phyloP scores from a whole-genome alignment of 2,113 vertebrate genomes.

The Oreochromis niloticus region DNA sequence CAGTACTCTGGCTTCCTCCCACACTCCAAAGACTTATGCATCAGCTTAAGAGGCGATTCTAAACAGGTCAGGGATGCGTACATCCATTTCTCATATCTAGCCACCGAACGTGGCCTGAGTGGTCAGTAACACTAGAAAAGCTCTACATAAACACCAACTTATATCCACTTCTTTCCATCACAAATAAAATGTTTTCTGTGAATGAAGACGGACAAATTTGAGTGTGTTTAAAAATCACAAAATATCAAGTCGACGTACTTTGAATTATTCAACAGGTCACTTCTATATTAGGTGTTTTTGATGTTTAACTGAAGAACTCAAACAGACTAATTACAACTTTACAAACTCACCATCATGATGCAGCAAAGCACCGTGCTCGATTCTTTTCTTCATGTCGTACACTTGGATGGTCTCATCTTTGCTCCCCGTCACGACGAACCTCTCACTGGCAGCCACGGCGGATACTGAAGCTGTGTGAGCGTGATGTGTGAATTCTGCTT shows the following conservation, averaged over 20 bases:
- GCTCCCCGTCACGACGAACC: slow-evolving; percentile 90
- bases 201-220: too few species aligned
- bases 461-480: slow-evolving; percentile 87
- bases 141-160: too few species aligned
- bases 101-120: too few species aligned
- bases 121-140: too few species aligned
- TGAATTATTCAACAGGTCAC: not conserved
- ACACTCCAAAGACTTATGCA: too few species aligned
- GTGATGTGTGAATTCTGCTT: slow-evolving; percentile 87
- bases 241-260: not conserved
- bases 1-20: too few species aligned
- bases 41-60: too few species aligned
- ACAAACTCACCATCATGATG: slow-evolving; percentile 84
- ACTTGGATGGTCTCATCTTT: slow-evolving; percentile 96
- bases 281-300: not conserved
- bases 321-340: not conserved
- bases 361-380: slow-evolving; percentile 83
- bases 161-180: too few species aligned
- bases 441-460: slow-evolving; percentile 78
- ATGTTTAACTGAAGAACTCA: not conserved
- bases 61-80: too few species aligned
- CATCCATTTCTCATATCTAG: too few species aligned
- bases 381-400: slow-evolving; percentile 89
- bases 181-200: too few species aligned
- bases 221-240: not conserved